Evolutionary conservation across 2,113 vertebrate species (phyloP).

Genomic region (Periophthalmodon schlosseri): DNA sequence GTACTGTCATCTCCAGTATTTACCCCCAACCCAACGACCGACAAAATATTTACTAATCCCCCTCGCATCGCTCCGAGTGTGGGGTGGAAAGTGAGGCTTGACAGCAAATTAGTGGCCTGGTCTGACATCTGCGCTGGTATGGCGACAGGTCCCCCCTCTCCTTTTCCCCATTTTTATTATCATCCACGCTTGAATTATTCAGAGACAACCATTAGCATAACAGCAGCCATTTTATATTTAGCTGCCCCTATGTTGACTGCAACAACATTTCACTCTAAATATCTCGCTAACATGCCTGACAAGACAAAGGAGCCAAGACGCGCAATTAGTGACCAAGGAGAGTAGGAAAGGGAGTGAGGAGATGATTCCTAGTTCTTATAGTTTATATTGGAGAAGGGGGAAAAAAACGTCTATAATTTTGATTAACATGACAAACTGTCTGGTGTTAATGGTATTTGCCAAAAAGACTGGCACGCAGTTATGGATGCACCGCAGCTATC

Average conservation of each 20-base stretch:
- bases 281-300: conserved; percentile 68
- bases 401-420: conserved; percentile 44
- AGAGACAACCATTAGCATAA: conserved; percentile 80
- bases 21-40: conserved; percentile 64
- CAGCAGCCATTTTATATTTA: conserved; percentile 84
- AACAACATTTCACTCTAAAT: conserved; percentile 77
- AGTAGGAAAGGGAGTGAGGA: conserved; percentile 50
- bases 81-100: conserved; percentile 56
- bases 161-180: conserved; percentile 74
- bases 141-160: conserved; percentile 71
- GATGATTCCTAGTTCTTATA: conserved; percentile 43
- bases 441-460: conserved; percentile 38
- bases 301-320: conserved; percentile 65
- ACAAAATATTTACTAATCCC: conserved; percentile 76
- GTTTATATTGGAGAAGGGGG: conserved; percentile 6
- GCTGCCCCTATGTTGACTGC: conserved; percentile 71
- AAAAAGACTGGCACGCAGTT: conserved; percentile 40
- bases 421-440: conserved; percentile 53
- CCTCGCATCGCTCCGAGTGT: conserved; percentile 44
- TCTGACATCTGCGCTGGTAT: conserved; percentile 71
- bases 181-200: conserved; percentile 86
- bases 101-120: conserved; percentile 78
- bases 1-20: conserved; percentile 54
- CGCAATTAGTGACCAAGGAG: conserved; percentile 75
- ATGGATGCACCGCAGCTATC: conserved; percentile 50